phyloP scores from a whole-genome alignment of 92 coral and sea anemone species.

The Umimayanthus chanpuru region DNA sequence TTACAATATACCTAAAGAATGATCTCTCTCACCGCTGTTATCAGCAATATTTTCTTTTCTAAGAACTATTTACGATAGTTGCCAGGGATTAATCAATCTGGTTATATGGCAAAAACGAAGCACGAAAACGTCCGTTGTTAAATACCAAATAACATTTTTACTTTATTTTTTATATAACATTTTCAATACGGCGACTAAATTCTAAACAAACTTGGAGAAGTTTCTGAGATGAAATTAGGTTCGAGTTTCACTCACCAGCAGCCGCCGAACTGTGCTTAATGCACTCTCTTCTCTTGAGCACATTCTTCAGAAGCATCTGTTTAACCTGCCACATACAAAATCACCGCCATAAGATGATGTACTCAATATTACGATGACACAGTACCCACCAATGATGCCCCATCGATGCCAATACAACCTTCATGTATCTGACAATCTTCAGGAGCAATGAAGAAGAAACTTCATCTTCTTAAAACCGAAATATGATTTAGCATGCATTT shows the following conservation, averaged over 20 bases:
- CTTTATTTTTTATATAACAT: no score
- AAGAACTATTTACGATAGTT: no score
- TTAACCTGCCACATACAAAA: constrained; percentile 55
- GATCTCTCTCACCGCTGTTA: no score
- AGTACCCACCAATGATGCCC: neutral
- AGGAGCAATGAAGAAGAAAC: neutral
- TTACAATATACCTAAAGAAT: neutral
- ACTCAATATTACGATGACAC: neutral
- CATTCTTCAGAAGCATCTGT: constrained; percentile 90
- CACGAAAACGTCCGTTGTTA: no score
- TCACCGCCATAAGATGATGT: neutral
- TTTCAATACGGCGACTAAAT: no score
- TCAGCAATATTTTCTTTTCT: no score
- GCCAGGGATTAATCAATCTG: no score
- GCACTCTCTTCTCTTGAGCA: constrained; percentile 77
- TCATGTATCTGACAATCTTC: no score
- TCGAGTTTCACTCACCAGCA: constrained; percentile 56
- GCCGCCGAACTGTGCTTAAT: constrained; percentile 78
- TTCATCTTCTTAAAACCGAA: no score
- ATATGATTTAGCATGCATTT: no score
- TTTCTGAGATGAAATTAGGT: neutral
- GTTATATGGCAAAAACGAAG: no score
- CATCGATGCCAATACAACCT: neutral
- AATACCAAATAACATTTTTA: no score
- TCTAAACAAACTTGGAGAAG: neutral